Evolutionary conservation across 2,888 invertebrate genomes (phyloP).

Genomic region (Ichneumon xanthorius): DNA sequence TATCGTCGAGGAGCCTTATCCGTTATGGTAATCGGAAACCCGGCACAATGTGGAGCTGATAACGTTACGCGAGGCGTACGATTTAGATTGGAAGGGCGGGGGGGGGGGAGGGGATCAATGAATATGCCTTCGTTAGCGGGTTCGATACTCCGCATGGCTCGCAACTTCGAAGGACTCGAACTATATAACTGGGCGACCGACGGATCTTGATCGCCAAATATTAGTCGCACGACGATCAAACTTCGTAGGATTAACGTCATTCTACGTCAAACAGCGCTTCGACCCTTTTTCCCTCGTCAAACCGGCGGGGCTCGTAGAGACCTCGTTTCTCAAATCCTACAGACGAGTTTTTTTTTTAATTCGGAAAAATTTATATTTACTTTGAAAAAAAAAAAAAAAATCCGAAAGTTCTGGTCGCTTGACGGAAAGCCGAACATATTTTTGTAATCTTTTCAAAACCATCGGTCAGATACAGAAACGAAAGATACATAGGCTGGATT

Average conservation of each 20-base stretch:
- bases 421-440: too few species aligned
- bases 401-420: too few species aligned
- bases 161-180: constrained; percentile 9
- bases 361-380: neutral
- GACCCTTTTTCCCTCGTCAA: too few species aligned
- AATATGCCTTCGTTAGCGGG: neutral
- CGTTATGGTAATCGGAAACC: constrained; percentile 58
- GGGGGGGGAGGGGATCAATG: neutral
- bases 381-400: too few species aligned
- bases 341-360: neutral
- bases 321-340: too few species aligned
- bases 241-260: neutral
- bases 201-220: neutral
- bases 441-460: neutral
- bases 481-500: neutral
- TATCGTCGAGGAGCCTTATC: constrained; percentile 59
- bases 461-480: neutral
- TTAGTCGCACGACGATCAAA: neutral
- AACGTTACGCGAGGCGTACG: constrained; percentile 35
- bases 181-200: neutral
- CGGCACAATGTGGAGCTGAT: constrained; percentile 55
- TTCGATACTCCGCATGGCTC: neutral
- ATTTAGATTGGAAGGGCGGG: neutral
- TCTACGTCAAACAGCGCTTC: neutral
- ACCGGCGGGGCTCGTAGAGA: too few species aligned